Conservation (phyloP, 2,888 invertebrate genomes). For the Dynastes maya region DNA sequence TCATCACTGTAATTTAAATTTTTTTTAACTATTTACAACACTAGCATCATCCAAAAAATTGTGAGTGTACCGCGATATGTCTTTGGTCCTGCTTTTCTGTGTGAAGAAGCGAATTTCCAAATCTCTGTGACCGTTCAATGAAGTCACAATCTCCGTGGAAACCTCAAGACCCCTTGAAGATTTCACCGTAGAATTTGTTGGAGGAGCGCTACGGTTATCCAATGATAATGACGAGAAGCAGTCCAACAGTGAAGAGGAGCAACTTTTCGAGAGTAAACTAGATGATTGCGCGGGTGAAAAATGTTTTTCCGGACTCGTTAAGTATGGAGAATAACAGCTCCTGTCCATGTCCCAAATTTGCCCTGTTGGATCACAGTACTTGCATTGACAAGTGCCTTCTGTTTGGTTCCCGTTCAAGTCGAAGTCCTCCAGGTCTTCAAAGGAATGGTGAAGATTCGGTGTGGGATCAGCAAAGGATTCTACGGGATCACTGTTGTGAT, state of each 20-base stretch:
- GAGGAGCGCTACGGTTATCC: constrained; percentile 56
- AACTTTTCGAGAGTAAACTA: not conserved
- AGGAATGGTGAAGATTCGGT: constrained; percentile 68
- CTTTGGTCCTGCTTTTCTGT: constrained; percentile 67
- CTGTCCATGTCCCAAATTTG: constrained; percentile 84
- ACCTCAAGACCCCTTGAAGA: constrained; percentile 74
- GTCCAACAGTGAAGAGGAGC: constrained; percentile 55
- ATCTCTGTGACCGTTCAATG: constrained; percentile 84
- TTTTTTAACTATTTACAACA: constrained; percentile 41
- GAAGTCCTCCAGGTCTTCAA: constrained; percentile 68
- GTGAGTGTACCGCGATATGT: constrained; percentile 61
- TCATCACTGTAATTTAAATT: too few relatives aligned
- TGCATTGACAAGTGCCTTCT: constrained; percentile 79
- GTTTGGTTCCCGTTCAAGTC: constrained; percentile 63
- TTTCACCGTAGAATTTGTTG: constrained; percentile 29
- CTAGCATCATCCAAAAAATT: not conserved
- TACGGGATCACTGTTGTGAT: constrained; percentile 11
- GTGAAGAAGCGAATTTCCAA: constrained; percentile 86
- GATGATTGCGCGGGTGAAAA: constrained; percentile 62
- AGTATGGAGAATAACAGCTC: constrained; percentile 73
- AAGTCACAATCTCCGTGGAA: constrained; percentile 85
- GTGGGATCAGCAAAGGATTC: constrained; percentile 53
- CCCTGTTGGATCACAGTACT: constrained; percentile 83
- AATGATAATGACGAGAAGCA: constrained; percentile 61
- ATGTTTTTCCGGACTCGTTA: constrained; percentile 61